Percentiles rank a stretch among this genome's conserved stretches.
Evolutionary conservation across 2,797 vertebrate species (phyloP).

Genomic region (Trematomus bernacchii): DNA sequence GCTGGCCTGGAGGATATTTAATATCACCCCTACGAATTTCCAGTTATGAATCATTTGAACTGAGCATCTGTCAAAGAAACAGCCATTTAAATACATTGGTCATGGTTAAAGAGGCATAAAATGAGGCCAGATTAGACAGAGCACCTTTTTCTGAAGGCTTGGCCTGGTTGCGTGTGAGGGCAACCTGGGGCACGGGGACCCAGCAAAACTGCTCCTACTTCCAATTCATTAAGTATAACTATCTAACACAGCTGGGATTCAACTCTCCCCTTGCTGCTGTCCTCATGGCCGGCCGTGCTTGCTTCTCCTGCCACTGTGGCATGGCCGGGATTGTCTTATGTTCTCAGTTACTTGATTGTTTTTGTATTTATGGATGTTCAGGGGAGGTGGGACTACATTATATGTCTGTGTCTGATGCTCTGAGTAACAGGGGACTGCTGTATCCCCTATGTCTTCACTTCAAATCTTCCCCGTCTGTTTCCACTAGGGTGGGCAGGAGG

Average conservation of each 20-base stretch:
- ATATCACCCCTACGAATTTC: conserved; percentile 89
- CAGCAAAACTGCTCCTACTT: conserved; percentile 64
- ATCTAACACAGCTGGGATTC: conserved; percentile 65
- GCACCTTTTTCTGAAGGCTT: conserved; percentile 82
- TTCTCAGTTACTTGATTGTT: conserved; percentile 79
- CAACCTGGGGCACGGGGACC: conserved; percentile 66
- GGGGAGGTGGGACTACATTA: conserved; percentile 61
- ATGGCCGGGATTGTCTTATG: conserved; percentile 70
- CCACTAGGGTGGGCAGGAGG: conserved; percentile 74
- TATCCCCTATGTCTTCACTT: conserved; percentile 71
- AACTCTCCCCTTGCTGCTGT: conserved; percentile 56
- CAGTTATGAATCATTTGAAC: conserved; percentile 90
- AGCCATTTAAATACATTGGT: conserved; percentile 90
- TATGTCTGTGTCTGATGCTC: conserved; percentile 70
- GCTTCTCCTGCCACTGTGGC: conserved; percentile 48
- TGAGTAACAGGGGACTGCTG: conserved; percentile 59
- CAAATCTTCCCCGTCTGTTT: conserved; percentile 75
- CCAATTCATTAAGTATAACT: conserved; percentile 77
- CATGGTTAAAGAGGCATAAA: conserved; percentile 90
- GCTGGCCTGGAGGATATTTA: conserved; percentile 88
- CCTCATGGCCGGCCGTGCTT: conserved; percentile 37
- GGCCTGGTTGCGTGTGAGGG: conserved; percentile 66
- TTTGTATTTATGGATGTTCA: conserved; percentile 84
- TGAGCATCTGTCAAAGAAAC: conserved; percentile 88
- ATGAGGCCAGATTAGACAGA: conserved; percentile 88